These are phyloP conservation scores for Cyprinodon variegatus DNA, from an alignment of 2,113 vertebrate species.

Conservation along the genomic window DNA sequence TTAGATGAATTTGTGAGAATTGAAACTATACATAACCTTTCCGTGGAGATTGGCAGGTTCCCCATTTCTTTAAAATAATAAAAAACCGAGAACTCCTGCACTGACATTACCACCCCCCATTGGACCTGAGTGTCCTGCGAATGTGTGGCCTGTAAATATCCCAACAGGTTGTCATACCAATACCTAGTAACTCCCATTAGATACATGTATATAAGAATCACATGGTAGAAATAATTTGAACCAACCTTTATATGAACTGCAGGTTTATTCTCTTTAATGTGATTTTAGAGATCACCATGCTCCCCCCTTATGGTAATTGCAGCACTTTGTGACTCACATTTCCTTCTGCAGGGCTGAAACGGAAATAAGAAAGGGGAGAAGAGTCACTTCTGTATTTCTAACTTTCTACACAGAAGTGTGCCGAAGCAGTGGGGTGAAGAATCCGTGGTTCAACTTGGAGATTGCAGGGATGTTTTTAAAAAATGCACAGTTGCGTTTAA, in stretches of 20 bases:
- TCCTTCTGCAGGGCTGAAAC: not conserved
- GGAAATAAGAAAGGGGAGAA: slow-evolving; percentile 5
- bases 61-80: not conserved
- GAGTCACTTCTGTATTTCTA: slow-evolving; percentile 11
- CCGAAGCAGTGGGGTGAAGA: not conserved
- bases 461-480: not conserved
- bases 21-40: too few species aligned
- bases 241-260: not conserved
- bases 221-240: not conserved
- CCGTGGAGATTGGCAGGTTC: not conserved
- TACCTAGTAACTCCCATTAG: not conserved
- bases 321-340: not conserved
- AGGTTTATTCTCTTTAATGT: not conserved
- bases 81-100: not conserved
- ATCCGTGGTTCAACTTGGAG: too few species aligned
- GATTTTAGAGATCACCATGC: not conserved
- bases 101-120: not conserved
- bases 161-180: not conserved
- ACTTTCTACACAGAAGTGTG: not conserved
- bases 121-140: not conserved
- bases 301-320: not conserved
- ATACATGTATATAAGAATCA: not conserved
- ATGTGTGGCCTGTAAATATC: not conserved
- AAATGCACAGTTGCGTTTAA: not conserved
- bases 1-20: not conserved